phyloP scores from a whole-genome alignment of 2,113 vertebrate genomes.

The Heterotilapia buettikoferi region DNA sequence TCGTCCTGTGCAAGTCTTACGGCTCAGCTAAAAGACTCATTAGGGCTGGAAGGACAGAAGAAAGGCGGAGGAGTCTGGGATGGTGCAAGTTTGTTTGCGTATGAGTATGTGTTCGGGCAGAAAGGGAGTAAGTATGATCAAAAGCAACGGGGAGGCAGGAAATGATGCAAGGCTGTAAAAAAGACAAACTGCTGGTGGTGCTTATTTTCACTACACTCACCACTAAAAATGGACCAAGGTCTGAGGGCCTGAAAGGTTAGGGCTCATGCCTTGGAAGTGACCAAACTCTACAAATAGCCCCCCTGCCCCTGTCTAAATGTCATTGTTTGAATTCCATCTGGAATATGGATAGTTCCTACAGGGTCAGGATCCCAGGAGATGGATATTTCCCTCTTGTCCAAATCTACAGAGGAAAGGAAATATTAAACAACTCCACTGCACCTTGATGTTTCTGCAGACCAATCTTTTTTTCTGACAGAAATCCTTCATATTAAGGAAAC shows the following conservation, averaged over 20 bases:
- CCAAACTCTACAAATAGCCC: constrained; percentile 74
- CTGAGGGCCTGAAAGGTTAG: constrained; percentile 69
- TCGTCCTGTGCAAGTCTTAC: constrained; percentile 74
- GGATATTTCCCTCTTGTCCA: constrained; percentile 60
- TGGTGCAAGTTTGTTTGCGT: constrained; percentile 39
- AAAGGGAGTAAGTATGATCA: constrained; percentile 68
- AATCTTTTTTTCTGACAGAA: constrained; percentile 53
- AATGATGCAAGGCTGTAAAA: constrained; percentile 76
- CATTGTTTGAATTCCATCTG: constrained; percentile 74
- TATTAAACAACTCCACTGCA: constrained; percentile 51
- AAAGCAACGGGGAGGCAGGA: constrained; percentile 77
- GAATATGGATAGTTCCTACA: constrained; percentile 67
- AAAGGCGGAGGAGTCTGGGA: constrained; percentile 41
- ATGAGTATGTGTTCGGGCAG: constrained; percentile 29
- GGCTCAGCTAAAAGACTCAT: constrained; percentile 78
- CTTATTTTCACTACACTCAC: constrained; percentile 78
- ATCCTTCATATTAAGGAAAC: constrained; percentile 53
- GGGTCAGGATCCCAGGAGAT: constrained; percentile 65
- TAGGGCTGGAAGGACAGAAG: constrained; percentile 74
- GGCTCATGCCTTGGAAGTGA: constrained; percentile 68
- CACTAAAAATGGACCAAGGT: constrained; percentile 81
- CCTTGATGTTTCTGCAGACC: constrained; percentile 52
- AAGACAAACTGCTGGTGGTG: constrained; percentile 73
- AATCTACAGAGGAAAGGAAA: constrained; percentile 67
- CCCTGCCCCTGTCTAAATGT: constrained; percentile 59